Percentiles rank a stretch among this genome's conserved stretches.
These are phyloP conservation scores for Bungarus multicinctus DNA, from an alignment of 2,113 vertebrate species.

Conservation along the genomic window DNA sequence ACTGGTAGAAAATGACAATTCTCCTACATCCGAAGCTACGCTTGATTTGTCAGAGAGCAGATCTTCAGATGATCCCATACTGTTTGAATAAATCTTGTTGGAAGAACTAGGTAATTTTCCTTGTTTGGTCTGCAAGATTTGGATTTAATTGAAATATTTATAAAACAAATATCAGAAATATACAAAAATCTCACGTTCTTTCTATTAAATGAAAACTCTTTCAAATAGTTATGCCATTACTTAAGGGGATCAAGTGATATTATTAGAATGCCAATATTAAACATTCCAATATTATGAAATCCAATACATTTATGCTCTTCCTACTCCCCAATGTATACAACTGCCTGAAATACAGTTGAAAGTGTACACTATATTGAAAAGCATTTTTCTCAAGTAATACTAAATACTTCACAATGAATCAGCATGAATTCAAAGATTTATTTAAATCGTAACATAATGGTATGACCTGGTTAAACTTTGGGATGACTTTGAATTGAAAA, in stretches of 20 bases:
- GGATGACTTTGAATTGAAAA: not conserved
- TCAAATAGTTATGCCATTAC: not conserved
- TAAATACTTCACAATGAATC: not conserved
- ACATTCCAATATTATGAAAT: not conserved
- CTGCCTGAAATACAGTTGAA: not conserved
- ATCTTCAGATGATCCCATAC: conserved; percentile 66
- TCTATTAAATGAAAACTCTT: not conserved
- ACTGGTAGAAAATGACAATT: conserved; percentile 68
- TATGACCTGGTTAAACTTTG: not conserved
- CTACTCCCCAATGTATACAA: not conserved
- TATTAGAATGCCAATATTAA: not conserved
- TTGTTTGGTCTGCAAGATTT: conserved; percentile 58
- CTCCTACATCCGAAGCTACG: conserved; percentile 64
- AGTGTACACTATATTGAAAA: not conserved
- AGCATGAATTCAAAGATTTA: not conserved
- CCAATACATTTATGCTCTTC: not conserved
- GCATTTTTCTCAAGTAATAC: not conserved
- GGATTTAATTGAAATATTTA: not conserved
- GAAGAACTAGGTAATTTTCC: conserved; percentile 52
- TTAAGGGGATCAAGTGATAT: not conserved
- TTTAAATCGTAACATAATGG: not conserved
- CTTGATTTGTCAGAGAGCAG: conserved; percentile 69
- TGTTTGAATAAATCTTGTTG: conserved; percentile 36
- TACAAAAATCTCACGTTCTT: not conserved
- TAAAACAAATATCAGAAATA: not conserved